Evolutionary conservation across 2,113 vertebrate species (phyloP).

Genomic region (Cavia porcellus): DNA sequence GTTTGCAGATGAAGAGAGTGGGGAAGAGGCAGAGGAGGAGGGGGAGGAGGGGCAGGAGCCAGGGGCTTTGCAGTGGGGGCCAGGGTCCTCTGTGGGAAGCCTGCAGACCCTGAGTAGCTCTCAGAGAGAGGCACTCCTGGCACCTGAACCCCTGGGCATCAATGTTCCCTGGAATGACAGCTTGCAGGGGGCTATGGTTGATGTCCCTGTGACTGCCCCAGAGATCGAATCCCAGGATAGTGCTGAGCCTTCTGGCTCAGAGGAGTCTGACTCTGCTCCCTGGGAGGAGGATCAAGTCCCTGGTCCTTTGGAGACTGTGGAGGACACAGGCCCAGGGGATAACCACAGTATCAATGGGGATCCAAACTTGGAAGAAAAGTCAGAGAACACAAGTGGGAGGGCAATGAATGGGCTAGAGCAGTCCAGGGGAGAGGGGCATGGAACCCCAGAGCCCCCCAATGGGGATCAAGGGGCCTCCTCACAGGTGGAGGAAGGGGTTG

Average conservation of each 20-base stretch:
- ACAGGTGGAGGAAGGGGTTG: constrained; percentile 16
- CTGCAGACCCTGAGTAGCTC: background rate
- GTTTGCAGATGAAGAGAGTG: constrained; percentile 76
- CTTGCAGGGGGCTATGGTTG: accelerated
- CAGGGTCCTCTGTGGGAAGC: background rate
- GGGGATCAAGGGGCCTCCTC: background rate
- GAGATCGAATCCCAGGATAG: constrained; percentile 58
- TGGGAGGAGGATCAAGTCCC: background rate
- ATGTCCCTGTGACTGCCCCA: background rate
- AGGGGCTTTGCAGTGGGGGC: background rate
- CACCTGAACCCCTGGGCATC: background rate
- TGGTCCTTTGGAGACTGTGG: background rate
- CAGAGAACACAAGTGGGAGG: constrained; percentile 36
- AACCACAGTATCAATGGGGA: background rate
- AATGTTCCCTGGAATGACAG: constrained; percentile 9
- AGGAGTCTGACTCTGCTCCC: constrained; percentile 38
- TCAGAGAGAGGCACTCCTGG: background rate
- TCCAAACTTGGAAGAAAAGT: constrained; percentile 46
- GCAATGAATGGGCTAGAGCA: constrained; percentile 53
- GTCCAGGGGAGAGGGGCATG: background rate
- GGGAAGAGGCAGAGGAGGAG: constrained; percentile 68
- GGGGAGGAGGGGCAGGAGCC: background rate
- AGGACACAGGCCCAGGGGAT: background rate
- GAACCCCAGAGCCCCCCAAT: background rate
- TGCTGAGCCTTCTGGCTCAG: constrained; percentile 60